Base-by-base conservation (phyloP, 2,113 vertebrate species). In the Rhinoderma darwinii region DNA sequence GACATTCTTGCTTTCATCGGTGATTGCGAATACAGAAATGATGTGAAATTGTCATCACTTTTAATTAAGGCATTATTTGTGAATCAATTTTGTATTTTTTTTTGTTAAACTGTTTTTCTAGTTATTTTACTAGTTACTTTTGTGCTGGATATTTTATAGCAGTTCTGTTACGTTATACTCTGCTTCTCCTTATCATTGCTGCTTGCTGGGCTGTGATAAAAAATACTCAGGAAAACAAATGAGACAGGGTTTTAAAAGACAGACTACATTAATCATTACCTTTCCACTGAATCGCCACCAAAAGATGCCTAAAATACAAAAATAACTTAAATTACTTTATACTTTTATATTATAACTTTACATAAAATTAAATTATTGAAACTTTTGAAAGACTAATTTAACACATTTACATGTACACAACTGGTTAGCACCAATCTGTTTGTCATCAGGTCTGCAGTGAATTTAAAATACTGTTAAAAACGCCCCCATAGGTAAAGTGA, bases 231-330 rank as follows among this genome's bases (percentile, higher is more conserved):
- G 44, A 51, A 17, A 37, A 70, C 32, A 50, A 76, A 74, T 43
- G 37, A 77, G n/a, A 30, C 8, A 9, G 74, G n/a, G 1, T 17
- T 50, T 8, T 5, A 51, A 78, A 54, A 51, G n/a, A 51, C 30
- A 75, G n/a, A 27, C 15, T 50, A 25, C 44, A 56, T 54, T 56
- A 56, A 56, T 56, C 73, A 79, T 84, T 87, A 87, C 85, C 85
- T 87, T 39, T 82, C 85, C 35, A 87, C 50, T 43, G 85, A 82
- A 74, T 74, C 6, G 43, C 51, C 85, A 37, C 78, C 78, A 18
- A 12, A 7, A 44, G 85, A 87, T 25, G 17, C 32, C 85, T 87
- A 74, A n/a, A 59, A 75, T 37, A 20, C 11, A 74, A 35, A 74
- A 41, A 59, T 4, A n/a, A 47, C 56, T 4, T n/a, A 30, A 10